These are phyloP conservation scores for Syrista parreyssii DNA, from an alignment of 2,888 invertebrate genomes.

Conservation along the genomic window DNA sequence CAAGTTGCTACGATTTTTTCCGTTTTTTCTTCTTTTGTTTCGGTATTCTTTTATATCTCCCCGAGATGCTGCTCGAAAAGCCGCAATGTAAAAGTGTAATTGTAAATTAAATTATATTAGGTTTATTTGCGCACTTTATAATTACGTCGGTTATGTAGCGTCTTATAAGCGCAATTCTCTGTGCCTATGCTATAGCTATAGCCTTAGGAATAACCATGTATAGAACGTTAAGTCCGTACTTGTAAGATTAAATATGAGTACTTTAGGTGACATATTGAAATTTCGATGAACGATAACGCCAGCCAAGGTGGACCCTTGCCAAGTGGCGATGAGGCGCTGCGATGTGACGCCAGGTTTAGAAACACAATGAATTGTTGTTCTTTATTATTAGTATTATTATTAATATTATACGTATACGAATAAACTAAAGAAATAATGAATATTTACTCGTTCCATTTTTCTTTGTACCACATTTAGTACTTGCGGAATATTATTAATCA, in stretches of 20 bases:
- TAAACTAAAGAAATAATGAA: background rate
- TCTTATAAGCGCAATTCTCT: background rate
- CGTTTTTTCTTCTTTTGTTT: background rate
- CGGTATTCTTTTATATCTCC: background rate
- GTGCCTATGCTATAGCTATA: conserved; percentile 6
- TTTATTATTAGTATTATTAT: conserved; percentile 30
- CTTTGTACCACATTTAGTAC: background rate
- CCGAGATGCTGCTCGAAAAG: background rate
- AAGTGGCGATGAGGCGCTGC: conserved; percentile 31
- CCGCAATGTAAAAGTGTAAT: background rate
- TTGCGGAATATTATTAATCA: background rate
- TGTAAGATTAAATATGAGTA: background rate
- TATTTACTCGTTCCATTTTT: background rate
- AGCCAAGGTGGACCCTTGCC: conserved; percentile 9
- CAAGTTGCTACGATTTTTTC: background rate
- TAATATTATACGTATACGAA: conserved; percentile 17
- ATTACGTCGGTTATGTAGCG: background rate
- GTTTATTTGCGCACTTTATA: background rate
- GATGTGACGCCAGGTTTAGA: conserved; percentile 34
- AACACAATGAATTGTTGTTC: conserved; percentile 36
- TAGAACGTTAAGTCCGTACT: conserved; percentile 8
- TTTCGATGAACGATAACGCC: background rate
- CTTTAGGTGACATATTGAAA: conserved; percentile 1
- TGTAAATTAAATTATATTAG: background rate
- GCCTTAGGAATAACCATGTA: conserved; percentile 2